Base-by-base conservation (phyloP, 2,797 vertebrate genomes). In the Rhabdophis nuchalis region DNA sequence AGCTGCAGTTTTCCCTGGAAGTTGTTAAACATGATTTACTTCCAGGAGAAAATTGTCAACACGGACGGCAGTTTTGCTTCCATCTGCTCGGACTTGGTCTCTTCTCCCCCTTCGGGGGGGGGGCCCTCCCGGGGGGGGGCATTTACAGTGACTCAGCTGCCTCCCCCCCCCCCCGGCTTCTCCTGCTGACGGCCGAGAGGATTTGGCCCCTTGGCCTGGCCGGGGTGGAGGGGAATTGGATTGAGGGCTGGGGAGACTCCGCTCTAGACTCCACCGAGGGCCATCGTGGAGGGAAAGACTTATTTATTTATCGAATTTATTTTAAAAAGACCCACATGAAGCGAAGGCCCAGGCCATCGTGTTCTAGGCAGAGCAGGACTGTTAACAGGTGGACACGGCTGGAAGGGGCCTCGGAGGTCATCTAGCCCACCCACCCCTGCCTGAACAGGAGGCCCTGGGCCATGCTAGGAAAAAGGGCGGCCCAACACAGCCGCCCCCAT, bases 41-140 rank as follows among this genome's bases (percentile, higher is more conserved):
- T 91, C 52, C 29, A 46, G 64, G 52, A 13, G 89, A 68, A 89
- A 68, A 57, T 3, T 5, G 12, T 27, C 57, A 52, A 52, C 0
- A 50, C 29, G 54, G 20, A 72, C 29, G 58, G 36, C 57, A 68
- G 50, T 89, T 91, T 91, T 52, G 57, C 46, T 91, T 32, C 89
- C 86, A 93, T 91, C 86, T 89, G 92, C 72, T 64, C 27, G 52
- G 77, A 60, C 29, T 86, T 85, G 32, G 89, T n/a, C n/a, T n/a
- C 27, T 60, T n/a, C 85, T 32, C 86, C 32, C 13, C 5, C 32
- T 85, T 27, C 14, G 9, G 53, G 91, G 16, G 58, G 89, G 16
- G 58, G n/a, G n/a, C n/a, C 72, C 90, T 56, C 86, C 27, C 7
- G 14, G 58, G 50, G 25, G 32, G 10, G 25, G 32, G 10, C 41